Evolutionary conservation across 2,113 vertebrate genomes (phyloP), one percentile per base, ranked within the genome.

Genomic region (Siphamia tubifer): DNA sequence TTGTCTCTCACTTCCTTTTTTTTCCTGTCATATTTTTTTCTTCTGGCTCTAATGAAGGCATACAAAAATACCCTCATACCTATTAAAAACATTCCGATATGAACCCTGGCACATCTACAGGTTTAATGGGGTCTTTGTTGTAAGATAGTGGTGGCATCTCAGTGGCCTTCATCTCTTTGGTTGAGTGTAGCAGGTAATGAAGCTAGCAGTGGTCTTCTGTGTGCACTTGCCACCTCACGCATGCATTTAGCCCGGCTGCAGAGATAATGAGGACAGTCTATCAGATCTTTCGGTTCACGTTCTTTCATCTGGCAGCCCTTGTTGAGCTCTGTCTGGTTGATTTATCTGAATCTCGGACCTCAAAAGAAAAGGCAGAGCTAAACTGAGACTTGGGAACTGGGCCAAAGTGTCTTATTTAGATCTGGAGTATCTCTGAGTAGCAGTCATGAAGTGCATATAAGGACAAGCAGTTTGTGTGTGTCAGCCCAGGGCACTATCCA

Each of bases 331-430:
- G 51, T 66, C 74, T 74, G 79, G 47, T 66, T 81, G 54, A 76
- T 86, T 77, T 77, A 85, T 82, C 68, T 65, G 25, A 70, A 77
- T 61, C 30, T 21, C 9, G 31, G 61, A 83, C 67, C 77, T 73
- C 58, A 68, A 76, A 82, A 68, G 58, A 44, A 55, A 55, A 43
- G 45, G 21, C 42, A 27, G 43, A 56, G 49, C 39, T 61, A 61
- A 75, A 69, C 65, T 68, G 30, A 78, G 53, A 71, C 61, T 73
- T 64, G 65, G 74, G 84, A 85, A 74, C 23, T 9, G 13, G 53
- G 84, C 78, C 78, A 82, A 64, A 72, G 52, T 64, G 52, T 55
- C 70, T 74, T 43, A 62, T 64, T 66, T 64, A 76, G 40, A 81
- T 82, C 52, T 79, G 70, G 61, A 82, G 61, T 68, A 68, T 82